These are phyloP conservation scores for Platygyra sinensis DNA, from an alignment of 64 coral and sea anemone genomes.

Conservation along the genomic window DNA sequence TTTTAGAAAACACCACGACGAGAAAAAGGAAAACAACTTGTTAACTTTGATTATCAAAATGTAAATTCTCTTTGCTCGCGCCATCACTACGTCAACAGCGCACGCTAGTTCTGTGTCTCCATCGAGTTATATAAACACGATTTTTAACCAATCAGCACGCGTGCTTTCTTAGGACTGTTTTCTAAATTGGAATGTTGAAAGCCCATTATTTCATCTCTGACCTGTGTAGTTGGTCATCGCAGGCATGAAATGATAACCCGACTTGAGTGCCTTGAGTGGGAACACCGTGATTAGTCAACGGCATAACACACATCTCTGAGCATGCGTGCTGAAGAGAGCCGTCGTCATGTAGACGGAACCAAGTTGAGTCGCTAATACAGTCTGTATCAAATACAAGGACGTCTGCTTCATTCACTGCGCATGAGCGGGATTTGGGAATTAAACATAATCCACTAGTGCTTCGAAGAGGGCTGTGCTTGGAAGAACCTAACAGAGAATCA, in stretches of 20 bases:
- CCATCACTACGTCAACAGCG: no score
- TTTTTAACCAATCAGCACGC: no score
- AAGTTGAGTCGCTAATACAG: slow-evolving; percentile 1
- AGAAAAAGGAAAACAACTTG: no score
- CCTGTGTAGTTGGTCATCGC: neutral
- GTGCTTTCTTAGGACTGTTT: no score
- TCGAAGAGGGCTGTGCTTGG: slow-evolving; percentile 9
- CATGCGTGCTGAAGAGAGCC: slow-evolving; percentile 10
- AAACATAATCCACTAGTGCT: slow-evolving; percentile 5
- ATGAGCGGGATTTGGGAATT: neutral
- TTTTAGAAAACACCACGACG: no score
- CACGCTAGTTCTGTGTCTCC: no score
- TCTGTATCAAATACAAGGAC: slow-evolving; percentile 9
- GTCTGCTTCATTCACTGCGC: slow-evolving; percentile 1
- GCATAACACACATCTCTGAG: slow-evolving; percentile 19
- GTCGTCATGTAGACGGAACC: slow-evolving; percentile 1
- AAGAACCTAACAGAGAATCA: neutral
- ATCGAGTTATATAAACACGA: no score
- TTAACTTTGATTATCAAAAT: no score
- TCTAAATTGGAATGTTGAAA: no score
- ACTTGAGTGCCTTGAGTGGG: slow-evolving; percentile 11
- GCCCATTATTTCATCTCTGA: neutral
- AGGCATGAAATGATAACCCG: neutral
- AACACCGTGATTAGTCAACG: neutral
- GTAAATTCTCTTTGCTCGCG: no score